phyloP scores from a whole-genome alignment of 2,113 vertebrate genomes.

The Syrmaticus mikado region DNA sequence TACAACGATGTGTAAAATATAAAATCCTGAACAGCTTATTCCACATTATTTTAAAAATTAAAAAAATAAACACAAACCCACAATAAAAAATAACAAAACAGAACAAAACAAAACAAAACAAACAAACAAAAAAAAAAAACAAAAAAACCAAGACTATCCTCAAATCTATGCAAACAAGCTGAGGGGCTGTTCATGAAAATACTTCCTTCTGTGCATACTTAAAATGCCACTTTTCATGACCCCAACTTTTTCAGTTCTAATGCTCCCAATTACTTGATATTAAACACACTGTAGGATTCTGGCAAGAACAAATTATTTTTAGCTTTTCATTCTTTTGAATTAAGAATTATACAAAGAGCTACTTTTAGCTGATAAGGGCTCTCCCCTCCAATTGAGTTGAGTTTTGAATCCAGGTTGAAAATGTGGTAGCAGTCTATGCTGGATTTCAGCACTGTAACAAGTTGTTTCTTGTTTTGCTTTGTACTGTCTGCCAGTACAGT shows the following conservation, averaged over 20 bases:
- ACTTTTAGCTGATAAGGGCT: neutral
- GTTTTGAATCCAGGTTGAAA: neutral
- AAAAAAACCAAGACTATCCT: neutral
- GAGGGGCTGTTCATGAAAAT: neutral
- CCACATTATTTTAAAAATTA: neutral
- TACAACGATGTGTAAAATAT: neutral
- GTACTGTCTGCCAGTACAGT: neutral
- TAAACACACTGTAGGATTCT: neutral
- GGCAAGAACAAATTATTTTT: neutral
- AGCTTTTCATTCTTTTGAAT: slow-evolving; percentile 19
- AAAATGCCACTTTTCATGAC: neutral
- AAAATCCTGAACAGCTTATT: neutral
- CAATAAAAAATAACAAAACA: neutral
- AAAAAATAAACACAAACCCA: neutral
- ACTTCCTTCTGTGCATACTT: neutral
- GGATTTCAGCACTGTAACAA: neutral
- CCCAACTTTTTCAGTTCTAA: neutral
- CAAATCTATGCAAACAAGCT: neutral
- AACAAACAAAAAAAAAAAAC: no score
- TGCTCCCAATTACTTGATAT: neutral
- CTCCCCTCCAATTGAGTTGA: neutral
- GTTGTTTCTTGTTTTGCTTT: neutral
- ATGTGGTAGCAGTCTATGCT: neutral
- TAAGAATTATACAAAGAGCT: neutral
- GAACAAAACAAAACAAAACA: no score